Evolutionary conservation across 2,797 vertebrate species (phyloP).

Genomic region (Acipenser oxyrinchus): DNA sequence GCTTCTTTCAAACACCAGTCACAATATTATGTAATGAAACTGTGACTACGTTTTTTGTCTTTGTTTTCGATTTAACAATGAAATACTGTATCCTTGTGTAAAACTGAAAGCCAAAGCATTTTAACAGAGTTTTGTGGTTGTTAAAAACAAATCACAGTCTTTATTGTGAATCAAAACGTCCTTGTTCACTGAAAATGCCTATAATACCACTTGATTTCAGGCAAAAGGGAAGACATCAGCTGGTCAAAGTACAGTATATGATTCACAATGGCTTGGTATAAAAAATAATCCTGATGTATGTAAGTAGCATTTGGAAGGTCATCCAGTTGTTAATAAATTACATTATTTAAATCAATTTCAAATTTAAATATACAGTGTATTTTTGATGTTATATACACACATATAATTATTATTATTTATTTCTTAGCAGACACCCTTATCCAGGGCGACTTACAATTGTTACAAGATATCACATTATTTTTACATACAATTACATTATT

Average conservation of each 20-base stretch:
- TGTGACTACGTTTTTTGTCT: not conserved
- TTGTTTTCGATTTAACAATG: not conserved
- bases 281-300: not conserved
- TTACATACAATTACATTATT: too few species aligned
- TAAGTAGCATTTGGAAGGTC: not conserved
- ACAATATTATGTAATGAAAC: not conserved
- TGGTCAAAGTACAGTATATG: not conserved
- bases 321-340: not conserved
- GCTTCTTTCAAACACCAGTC: not conserved
- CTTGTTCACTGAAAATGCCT: not conserved
- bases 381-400: too few species aligned
- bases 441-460: too few species aligned
- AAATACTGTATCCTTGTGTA: constrained; percentile 4
- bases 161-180: not conserved
- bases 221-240: not conserved
- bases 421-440: too few species aligned
- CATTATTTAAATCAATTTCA: too few species aligned
- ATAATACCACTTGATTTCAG: not conserved
- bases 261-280: not conserved
- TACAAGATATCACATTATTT: too few species aligned
- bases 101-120: not conserved
- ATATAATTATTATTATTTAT: too few species aligned
- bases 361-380: too few species aligned
- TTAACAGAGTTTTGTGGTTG: not conserved
- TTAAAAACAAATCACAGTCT: not conserved